Evolutionary conservation across 2,113 vertebrate genomes (phyloP).

Genomic region (Megaceryle maxima): DNA sequence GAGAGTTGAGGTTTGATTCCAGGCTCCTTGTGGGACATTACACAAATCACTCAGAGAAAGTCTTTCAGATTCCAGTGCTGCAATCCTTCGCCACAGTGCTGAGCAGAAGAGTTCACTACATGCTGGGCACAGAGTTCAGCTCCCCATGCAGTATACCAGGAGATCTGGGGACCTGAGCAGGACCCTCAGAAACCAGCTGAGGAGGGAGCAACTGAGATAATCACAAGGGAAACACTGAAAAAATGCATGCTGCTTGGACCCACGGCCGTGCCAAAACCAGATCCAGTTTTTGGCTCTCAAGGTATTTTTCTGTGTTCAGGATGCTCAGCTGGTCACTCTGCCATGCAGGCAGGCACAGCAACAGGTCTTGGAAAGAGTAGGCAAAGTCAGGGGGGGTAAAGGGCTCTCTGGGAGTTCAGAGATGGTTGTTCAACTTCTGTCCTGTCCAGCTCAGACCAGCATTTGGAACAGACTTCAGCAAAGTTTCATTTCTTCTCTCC

Average conservation of each 20-base stretch:
- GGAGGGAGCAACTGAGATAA: neutral
- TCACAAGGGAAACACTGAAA: neutral
- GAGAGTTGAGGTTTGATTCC: neutral
- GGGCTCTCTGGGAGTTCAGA: neutral
- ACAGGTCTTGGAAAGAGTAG: neutral
- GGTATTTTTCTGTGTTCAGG: neutral
- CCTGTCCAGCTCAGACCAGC: neutral
- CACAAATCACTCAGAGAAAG: neutral
- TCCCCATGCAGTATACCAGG: neutral
- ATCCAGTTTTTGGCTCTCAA: neutral
- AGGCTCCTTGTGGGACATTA: neutral
- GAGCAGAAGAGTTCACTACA: rapidly evolving
- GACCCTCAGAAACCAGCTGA: neutral
- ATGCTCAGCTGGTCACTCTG: neutral
- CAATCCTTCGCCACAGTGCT: neutral
- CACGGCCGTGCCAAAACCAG: neutral
- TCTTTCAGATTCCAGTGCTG: neutral
- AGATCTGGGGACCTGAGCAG: neutral
- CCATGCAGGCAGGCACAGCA: neutral
- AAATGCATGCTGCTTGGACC: neutral
- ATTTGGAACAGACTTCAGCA: neutral
- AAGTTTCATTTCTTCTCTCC: neutral
- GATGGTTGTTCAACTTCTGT: neutral
- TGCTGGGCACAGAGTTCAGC: rapidly evolving
- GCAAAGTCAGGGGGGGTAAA: neutral